These are phyloP conservation scores for Rhynchonema sp. DNA, from an alignment of 2,888 invertebrate genomes.

Conservation along the genomic window DNA sequence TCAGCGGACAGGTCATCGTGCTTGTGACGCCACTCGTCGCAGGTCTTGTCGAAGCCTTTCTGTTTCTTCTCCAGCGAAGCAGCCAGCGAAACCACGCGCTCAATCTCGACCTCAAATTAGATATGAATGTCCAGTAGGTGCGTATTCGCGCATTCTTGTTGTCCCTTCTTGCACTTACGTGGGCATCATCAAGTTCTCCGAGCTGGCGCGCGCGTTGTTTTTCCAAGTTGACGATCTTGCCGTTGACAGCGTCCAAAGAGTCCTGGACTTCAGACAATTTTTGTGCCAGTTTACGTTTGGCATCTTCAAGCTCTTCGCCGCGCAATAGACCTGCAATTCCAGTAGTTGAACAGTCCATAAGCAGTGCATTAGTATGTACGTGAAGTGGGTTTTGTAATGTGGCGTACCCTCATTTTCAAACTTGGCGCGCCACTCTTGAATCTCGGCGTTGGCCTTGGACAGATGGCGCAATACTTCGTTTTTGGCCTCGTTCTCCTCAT, in stretches of 20 bases:
- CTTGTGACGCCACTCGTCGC: slow-evolving; percentile 99
- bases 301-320: slow-evolving; percentile 36
- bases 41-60: slow-evolving; percentile 96
- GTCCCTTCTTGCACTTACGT: too few species aligned
- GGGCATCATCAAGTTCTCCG: slow-evolving; percentile 90
- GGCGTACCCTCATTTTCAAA: slow-evolving; percentile 8
- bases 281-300: slow-evolving; percentile 58
- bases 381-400: neutral
- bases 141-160: too few species aligned
- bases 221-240: slow-evolving; percentile 86
- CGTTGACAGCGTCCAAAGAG: slow-evolving; percentile 68
- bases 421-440: slow-evolving; percentile 11
- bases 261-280: slow-evolving; percentile 68
- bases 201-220: slow-evolving; percentile 84
- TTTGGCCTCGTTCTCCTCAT: slow-evolving; percentile 97
- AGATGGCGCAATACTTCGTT: slow-evolving; percentile 87
- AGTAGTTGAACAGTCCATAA: too few species aligned
- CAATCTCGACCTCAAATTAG: slow-evolving; percentile 40
- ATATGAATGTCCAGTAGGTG: too few species aligned
- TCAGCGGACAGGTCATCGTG: slow-evolving; percentile 86
- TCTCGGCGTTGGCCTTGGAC: slow-evolving; percentile 88
- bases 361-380: too few species aligned
- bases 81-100: neutral
- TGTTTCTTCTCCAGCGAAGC: slow-evolving; percentile 86
- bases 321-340: slow-evolving; percentile 70